Evolutionary conservation across 2,888 invertebrate species (phyloP).

Genomic region (Dioctria rufipes): DNA sequence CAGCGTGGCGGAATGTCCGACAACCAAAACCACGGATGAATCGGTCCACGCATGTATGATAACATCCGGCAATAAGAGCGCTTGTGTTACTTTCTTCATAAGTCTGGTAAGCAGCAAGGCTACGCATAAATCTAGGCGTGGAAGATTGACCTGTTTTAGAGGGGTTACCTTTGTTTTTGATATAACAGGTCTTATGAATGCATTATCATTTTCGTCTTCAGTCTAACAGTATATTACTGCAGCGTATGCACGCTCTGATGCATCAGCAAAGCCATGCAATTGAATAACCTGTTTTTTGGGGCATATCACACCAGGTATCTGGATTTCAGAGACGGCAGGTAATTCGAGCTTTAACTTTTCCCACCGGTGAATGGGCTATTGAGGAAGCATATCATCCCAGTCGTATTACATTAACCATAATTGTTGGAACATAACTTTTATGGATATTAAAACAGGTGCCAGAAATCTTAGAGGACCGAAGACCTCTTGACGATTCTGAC

Average conservation of each 20-base stretch:
- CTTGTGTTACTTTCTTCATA: too few relatives aligned
- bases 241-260: too few relatives aligned
- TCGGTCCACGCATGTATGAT: slow-evolving; percentile 62
- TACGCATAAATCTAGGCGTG: background rate
- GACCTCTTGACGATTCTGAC: background rate
- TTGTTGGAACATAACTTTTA: background rate
- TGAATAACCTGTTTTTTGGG: background rate
- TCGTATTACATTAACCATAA: background rate
- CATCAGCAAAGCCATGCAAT: too few relatives aligned
- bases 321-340: background rate
- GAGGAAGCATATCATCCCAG: background rate
- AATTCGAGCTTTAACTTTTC: background rate
- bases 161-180: slow-evolving; percentile 11
- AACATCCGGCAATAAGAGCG: slow-evolving; percentile 58
- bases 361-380: background rate
- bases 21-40: background rate
- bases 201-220: background rate
- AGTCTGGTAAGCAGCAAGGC: too few relatives aligned
- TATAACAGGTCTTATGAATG: background rate
- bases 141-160: background rate
- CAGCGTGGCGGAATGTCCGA: too few relatives aligned
- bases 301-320: background rate
- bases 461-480: background rate
- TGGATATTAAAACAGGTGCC: background rate
- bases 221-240: too few relatives aligned